These are phyloP conservation scores for Drosophila subobscura DNA, from an alignment of 1,140 invertebrate genomes.

Conservation along the genomic window DNA sequence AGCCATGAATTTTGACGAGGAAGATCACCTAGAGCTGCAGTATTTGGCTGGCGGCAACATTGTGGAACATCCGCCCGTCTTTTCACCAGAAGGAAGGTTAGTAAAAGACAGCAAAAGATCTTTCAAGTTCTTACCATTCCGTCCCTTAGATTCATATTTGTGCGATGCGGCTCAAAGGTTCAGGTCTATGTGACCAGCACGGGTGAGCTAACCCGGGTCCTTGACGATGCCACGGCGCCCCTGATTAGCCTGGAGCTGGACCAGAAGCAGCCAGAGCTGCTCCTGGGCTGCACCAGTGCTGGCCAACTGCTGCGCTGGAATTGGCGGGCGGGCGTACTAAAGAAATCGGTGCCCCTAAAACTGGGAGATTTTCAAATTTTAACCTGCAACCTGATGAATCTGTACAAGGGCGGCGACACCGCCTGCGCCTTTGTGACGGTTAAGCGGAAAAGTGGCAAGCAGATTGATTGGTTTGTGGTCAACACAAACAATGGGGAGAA, in stretches of 20 bases:
- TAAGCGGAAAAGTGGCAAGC: slow-evolving; percentile 21
- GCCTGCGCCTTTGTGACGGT: slow-evolving; percentile 64
- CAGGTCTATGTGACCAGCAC: slow-evolving; percentile 86
- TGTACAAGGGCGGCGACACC: slow-evolving; percentile 59
- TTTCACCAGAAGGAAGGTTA: slow-evolving; percentile 87
- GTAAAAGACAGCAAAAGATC: slow-evolving; percentile 45
- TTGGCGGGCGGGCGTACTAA: slow-evolving; percentile 84
- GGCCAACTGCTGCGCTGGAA: slow-evolving; percentile 86
- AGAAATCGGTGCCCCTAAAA: slow-evolving; percentile 63
- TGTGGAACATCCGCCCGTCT: slow-evolving; percentile 86
- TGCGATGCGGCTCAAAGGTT: slow-evolving; percentile 85
- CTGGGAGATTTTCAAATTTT: slow-evolving; percentile 12
- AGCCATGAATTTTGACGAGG: slow-evolving; percentile 71
- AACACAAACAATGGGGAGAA: slow-evolving; percentile 51
- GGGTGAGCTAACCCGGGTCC: slow-evolving; percentile 85
- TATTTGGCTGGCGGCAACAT: slow-evolving; percentile 86
- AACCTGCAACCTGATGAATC: slow-evolving; percentile 65
- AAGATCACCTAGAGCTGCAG: slow-evolving; percentile 80
- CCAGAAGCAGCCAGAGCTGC: slow-evolving; percentile 83
- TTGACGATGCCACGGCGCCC: slow-evolving; percentile 84
- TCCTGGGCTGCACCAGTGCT: slow-evolving; percentile 85
- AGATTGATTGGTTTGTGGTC: slow-evolving; percentile 51
- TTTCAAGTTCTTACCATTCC: slow-evolving; percentile 8
- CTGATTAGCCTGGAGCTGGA: slow-evolving; percentile 85
- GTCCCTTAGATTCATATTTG: slow-evolving; percentile 85